These are phyloP conservation scores for Aythya baeri DNA, from an alignment of 2,113 vertebrate species.

Conservation along the genomic window DNA sequence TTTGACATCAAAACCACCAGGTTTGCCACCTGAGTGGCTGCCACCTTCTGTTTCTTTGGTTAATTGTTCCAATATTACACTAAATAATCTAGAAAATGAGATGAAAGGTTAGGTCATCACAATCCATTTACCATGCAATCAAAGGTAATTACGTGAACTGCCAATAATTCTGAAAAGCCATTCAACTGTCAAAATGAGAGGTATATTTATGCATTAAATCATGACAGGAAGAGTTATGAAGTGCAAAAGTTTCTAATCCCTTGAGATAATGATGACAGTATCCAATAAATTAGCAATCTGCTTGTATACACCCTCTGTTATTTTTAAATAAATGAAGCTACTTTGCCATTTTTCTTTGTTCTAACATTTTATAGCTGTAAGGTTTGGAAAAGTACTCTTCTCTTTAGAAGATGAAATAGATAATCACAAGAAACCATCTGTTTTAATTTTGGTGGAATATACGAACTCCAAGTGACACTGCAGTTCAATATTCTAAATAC, in stretches of 20 bases:
- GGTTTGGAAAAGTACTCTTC: background rate
- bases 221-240: background rate
- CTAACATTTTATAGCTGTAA: background rate
- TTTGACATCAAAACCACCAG: constrained; percentile 99
- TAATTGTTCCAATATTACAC: constrained; percentile 98
- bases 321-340: constrained; percentile 31
- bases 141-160: constrained; percentile 23
- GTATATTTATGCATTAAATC: background rate
- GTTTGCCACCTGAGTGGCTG: constrained; percentile 88
- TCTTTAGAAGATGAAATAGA: background rate
- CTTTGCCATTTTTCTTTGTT: background rate
- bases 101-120: constrained; percentile 43
- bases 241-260: background rate
- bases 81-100: constrained; percentile 90
- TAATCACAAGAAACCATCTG: constrained; percentile 16
- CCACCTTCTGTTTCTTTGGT: constrained; percentile 90
- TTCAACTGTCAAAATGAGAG: background rate
- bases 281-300: background rate
- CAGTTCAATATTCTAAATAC: background rate
- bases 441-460: background rate
- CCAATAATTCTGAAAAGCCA: background rate
- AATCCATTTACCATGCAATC: constrained; percentile 10
- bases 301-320: background rate
- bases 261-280: background rate
- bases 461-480: background rate